Conservation (phyloP, 2,113 vertebrate genomes). For the Chaetura pelagica region DNA sequence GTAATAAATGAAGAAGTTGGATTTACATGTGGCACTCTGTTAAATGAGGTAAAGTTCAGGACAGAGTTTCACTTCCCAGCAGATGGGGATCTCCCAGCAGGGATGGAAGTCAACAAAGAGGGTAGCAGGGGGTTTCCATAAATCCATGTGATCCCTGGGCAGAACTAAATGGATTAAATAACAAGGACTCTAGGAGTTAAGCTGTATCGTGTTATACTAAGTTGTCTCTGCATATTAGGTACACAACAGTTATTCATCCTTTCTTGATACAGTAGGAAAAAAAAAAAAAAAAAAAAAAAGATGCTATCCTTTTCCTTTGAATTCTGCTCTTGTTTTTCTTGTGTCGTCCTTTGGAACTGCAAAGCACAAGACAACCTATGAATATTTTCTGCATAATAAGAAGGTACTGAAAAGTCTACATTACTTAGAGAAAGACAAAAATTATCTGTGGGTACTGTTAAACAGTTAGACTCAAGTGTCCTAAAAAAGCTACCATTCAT, state of each 20-base stretch:
- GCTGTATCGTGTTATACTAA: conserved; percentile 63
- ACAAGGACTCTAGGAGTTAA: conserved; percentile 63
- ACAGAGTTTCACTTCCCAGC: conserved; percentile 51
- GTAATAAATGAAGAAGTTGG: conserved; percentile 54
- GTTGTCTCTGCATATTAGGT: conserved; percentile 1
- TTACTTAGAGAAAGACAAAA: not conserved
- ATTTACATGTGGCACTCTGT: conserved; percentile 44
- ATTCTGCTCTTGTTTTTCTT: not conserved
- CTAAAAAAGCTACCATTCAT: not conserved
- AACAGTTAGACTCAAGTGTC: not conserved
- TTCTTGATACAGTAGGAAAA: not conserved
- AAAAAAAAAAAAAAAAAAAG: not conserved
- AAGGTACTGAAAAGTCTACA: not conserved
- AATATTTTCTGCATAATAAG: not conserved
- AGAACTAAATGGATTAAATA: conserved; percentile 75
- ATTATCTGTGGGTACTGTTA: not conserved
- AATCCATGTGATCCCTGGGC: conserved; percentile 61
- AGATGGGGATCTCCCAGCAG: conserved; percentile 76
- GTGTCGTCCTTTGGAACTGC: not conserved
- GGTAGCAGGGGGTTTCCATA: conserved; percentile 52
- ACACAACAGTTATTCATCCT: not conserved
- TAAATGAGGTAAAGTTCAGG: conserved; percentile 64
- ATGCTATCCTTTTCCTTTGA: not conserved
- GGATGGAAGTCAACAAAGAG: conserved; percentile 73
- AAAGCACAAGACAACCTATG: not conserved